Percentiles rank a stretch among this genome's conserved stretches.
Conservation (phyloP, 2,888 invertebrate species). For the Chorisops tibialis region DNA sequence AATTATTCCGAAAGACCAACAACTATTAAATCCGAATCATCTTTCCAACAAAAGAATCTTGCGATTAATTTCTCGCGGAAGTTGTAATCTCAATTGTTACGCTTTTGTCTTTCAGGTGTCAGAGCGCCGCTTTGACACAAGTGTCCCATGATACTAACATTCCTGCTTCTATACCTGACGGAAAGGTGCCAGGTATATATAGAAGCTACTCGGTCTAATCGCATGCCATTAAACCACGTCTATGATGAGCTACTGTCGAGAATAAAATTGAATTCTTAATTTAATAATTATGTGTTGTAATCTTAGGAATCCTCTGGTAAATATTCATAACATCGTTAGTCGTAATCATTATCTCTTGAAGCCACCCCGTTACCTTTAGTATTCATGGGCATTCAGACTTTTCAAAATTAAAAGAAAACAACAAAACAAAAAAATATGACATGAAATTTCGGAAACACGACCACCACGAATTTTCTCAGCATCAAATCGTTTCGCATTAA, state of each 20-base stretch:
- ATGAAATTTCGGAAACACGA: background rate
- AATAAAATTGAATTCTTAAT: background rate
- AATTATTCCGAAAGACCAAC: too few species aligned
- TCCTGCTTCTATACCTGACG: background rate
- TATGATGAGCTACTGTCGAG: background rate
- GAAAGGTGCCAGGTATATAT: too few species aligned
- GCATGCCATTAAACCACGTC: background rate
- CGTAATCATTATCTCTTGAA: constrained; percentile 5
- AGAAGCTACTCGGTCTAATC: too few species aligned
- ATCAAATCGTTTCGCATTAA: constrained; percentile 5
- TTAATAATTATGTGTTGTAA: background rate
- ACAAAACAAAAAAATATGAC: background rate
- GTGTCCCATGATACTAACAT: background rate
- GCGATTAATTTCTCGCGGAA: background rate
- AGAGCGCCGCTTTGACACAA: background rate
- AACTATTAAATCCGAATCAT: too few species aligned
- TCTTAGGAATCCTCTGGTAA: background rate
- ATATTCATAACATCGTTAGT: constrained; percentile 14
- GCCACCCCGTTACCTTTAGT: background rate
- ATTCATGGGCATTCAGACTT: background rate
- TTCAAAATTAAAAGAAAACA: background rate
- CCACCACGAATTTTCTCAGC: background rate
- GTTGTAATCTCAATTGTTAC: background rate
- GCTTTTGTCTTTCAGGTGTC: background rate
- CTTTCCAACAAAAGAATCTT: background rate